Conservation (phyloP, 2,113 vertebrate species). For the Laterallus jamaicensis region DNA sequence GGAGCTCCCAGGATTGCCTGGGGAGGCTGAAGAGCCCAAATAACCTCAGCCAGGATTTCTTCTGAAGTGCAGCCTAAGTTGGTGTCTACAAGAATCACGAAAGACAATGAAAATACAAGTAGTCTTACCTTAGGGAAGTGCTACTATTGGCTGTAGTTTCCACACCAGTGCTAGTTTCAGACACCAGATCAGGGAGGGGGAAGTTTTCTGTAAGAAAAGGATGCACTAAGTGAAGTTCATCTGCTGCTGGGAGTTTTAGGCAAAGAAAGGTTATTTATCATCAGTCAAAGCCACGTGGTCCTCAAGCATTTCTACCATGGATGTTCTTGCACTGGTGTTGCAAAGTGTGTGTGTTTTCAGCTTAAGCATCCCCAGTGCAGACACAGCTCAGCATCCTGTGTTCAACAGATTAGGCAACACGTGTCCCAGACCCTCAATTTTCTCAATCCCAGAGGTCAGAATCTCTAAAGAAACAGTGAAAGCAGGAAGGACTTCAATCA, state of each 20-base stretch:
- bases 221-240: neutral
- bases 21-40: neutral
- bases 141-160: constrained; percentile 91
- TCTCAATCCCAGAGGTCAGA: neutral
- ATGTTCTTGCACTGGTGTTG: neutral
- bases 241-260: neutral
- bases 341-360: neutral
- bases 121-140: constrained; percentile 86
- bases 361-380: neutral
- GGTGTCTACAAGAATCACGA: neutral
- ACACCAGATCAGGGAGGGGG: constrained; percentile 90
- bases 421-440: neutral
- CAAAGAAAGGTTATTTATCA: neutral
- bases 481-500: neutral
- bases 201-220: constrained; percentile 86
- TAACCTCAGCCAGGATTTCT: neutral
- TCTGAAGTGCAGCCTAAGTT: neutral
- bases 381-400: neutral
- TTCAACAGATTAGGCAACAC: neutral
- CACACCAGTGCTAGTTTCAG: constrained; percentile 93
- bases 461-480: neutral
- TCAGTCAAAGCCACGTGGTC: neutral
- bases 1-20: neutral
- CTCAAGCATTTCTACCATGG: neutral
- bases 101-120: neutral